These are phyloP conservation scores for Procavia capensis DNA, from an alignment of 2,113 vertebrate species.

Conservation along the genomic window DNA sequence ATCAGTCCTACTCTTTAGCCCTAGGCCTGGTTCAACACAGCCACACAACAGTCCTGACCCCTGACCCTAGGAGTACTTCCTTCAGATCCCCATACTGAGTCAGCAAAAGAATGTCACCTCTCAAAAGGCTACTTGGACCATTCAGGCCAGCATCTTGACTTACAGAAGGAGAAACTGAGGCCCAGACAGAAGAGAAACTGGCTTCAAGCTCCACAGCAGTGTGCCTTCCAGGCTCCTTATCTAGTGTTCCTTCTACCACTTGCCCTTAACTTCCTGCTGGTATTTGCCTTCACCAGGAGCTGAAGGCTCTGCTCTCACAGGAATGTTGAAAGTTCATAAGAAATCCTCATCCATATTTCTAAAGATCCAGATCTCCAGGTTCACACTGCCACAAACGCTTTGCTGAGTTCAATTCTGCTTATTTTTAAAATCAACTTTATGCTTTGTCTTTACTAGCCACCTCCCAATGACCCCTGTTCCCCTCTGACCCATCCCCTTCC, in stretches of 20 bases:
- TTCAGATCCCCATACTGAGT: neutral
- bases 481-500: neutral
- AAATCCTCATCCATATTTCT: neutral
- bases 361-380: neutral
- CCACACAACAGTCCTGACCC: neutral
- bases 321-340: neutral
- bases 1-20: neutral
- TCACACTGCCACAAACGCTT: neutral
- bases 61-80: neutral
- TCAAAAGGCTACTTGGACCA: neutral
- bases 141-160: neutral
- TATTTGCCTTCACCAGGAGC: neutral
- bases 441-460: neutral
- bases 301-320: neutral
- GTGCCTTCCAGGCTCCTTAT: neutral
- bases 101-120: neutral
- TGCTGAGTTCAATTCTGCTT: neutral
- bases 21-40: neutral
- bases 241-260: neutral
- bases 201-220: neutral
- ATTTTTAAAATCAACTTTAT: conserved; percentile 19
- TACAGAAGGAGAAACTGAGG: neutral
- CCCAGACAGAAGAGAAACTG: neutral
- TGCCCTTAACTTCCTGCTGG: neutral
- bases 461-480: neutral